These are phyloP conservation scores for Meganola albula DNA, from an alignment of 2,888 invertebrate genomes.

Conservation along the genomic window DNA sequence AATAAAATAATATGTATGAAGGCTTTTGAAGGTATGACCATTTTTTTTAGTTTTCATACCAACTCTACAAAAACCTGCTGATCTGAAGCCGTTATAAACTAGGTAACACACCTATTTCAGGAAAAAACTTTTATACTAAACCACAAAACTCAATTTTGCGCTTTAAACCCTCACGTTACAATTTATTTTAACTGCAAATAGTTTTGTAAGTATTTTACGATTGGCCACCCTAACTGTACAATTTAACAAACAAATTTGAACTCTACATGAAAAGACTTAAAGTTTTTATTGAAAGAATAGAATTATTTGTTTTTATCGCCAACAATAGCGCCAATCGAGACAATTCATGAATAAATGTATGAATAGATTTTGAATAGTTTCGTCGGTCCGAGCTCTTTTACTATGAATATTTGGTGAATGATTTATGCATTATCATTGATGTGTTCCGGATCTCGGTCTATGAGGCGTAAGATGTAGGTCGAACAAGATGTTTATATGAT, in stretches of 20 bases:
- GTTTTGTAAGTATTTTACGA: constrained; percentile 26
- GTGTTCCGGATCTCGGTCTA: constrained; percentile 16
- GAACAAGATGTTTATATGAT: constrained; percentile 21
- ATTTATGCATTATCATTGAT: constrained; percentile 28
- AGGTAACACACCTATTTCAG: too few relatives aligned
- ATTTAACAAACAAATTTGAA: not conserved
- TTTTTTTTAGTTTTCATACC: too few relatives aligned
- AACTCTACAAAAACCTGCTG: too few relatives aligned
- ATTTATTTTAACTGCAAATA: constrained; percentile 28
- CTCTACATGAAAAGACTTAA: not conserved
- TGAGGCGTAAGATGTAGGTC: constrained; percentile 22
- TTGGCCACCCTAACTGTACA: constrained; percentile 6
- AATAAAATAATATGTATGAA: too few relatives aligned
- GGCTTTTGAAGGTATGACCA: too few relatives aligned
- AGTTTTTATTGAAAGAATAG: not conserved
- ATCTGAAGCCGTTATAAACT: too few relatives aligned
- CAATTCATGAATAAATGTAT: constrained; percentile 38
- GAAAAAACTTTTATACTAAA: constrained; percentile 15
- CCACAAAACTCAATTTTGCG: constrained; percentile 15
- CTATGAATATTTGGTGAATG: constrained; percentile 33
- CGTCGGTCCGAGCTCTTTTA: constrained; percentile 29
- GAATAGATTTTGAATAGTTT: constrained; percentile 35
- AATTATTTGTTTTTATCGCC: constrained; percentile 17
- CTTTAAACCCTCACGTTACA: constrained; percentile 20
- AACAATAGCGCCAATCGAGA: constrained; percentile 35